Base-by-base conservation (phyloP, 2,113 vertebrate genomes). In the Arothron firmamentum region DNA sequence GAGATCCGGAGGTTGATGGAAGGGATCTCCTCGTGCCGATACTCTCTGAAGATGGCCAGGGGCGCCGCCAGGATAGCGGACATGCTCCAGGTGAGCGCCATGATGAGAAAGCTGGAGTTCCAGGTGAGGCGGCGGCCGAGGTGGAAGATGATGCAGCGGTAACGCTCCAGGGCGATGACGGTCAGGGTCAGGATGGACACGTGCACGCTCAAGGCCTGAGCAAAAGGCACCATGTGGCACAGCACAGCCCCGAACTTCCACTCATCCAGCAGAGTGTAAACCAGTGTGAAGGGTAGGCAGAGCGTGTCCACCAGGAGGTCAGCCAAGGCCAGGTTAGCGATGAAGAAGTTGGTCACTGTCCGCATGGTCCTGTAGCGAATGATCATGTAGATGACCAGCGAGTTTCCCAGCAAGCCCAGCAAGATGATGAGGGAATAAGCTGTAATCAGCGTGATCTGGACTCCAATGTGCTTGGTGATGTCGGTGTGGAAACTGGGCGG, bases 281-380 rank as follows among this genome's bases (percentile, higher is more conserved):
- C 91, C 18, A 96, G 72, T 1, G 94, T 96, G 82, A 96, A 96
- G 25, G 94, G 94, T 78, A 96, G 75, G 57, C 94, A 96, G 66
- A 96, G 88, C 0, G 93, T 94, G 86, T 95, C 90, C 80, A 96
- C 92, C 87, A 96, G 91, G 57, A 96, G 90, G 70, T 96, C 94
- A 5, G 94, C 94, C 77, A 96, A 71, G 15, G 94, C 94, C 81
- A 96, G 83, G 85, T 96, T 96, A 20, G 93, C 94, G 28, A 96
- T 96, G 87, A 96, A 96, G 84, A 93, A 94, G 83, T 96, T 96
- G 61, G 94, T 96, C 51, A 96, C 94, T 0, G 94, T 96, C 60
- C 93, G 91, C 94, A 96, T 96, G 72, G 92, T 94, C 68, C 88
- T 92, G 86, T 94, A 95, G 65, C 90, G 93, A 67, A 94, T 79